Base-by-base conservation (phyloP, 2,113 vertebrate genomes). In the Hyla sarda region DNA sequence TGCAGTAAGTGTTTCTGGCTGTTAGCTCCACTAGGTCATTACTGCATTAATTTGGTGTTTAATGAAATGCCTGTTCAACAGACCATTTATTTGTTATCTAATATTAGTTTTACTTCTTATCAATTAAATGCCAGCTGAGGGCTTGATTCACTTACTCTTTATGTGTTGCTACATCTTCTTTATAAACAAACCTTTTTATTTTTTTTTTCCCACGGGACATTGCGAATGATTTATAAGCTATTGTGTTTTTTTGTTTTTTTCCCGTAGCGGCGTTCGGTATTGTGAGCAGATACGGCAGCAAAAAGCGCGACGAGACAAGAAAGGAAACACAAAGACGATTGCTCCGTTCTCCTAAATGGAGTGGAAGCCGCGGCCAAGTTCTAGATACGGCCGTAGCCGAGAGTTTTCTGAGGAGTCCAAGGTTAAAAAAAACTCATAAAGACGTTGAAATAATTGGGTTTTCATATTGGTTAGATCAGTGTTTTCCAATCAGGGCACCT, bases 81-180 rank as follows among this genome's bases (percentile, higher is more conserved):
- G 95, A 95, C 95, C 93, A 94, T 95, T 95, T 95, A 94, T 95
- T 95, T 95, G 94, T 95, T 95, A 94, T 95, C 93, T 95, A 95
- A 95, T 95, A 95, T 95, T 95, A 95, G 93, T 94, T 95, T 95
- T 94, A 94, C 93, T 95, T 95, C 94, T 94, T 95, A 95, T 94
- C 94, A 95, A 95, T 94, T 95, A 95, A 95, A 94, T 94, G 92
- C 93, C 95, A 92, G 92, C 94, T 94, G 93, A 94, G 90, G 94
- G 93, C 93, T 95, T 93, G 92, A 94, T 94, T 95, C 94, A 93
- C 92, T 93, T 94, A 92, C 87, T 21, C 90, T 95, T 94, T 93
- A 93, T 93, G 93, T 92, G 87, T 91, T 88, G 86, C 92, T 93
- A 91, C 90, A 92, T 88, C 92, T 90, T 92, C 92, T 91, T 93